These are phyloP conservation scores for Oxyura jamaicensis DNA, from an alignment of 2,113 vertebrate species.

Conservation along the genomic window DNA sequence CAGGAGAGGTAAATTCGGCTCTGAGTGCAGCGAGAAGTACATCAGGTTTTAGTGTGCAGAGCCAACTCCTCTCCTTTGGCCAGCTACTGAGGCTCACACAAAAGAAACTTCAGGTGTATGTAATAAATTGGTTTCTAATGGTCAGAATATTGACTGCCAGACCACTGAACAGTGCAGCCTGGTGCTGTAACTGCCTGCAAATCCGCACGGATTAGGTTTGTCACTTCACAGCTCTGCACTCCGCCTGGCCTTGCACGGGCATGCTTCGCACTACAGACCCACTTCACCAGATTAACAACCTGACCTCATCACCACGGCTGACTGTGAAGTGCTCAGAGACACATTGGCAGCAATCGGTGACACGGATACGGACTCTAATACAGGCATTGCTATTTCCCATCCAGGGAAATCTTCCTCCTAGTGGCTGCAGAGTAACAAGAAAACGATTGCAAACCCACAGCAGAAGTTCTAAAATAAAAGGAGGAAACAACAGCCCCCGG, in stretches of 20 bases:
- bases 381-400: neutral
- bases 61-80: neutral
- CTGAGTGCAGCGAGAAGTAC: neutral
- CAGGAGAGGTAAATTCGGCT: neutral
- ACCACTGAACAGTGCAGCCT: neutral
- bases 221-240: neutral
- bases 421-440: neutral
- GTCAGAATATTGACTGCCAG: neutral
- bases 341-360: neutral
- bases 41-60: neutral
- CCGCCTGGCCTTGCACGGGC: neutral
- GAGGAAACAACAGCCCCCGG: neutral
- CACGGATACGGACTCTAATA: neutral
- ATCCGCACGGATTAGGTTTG: constrained; percentile 7
- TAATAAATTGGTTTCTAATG: neutral
- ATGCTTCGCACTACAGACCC: constrained; percentile 1
- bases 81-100: neutral
- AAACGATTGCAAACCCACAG: neutral
- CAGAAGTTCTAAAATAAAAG: neutral
- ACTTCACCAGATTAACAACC: constrained; percentile 33
- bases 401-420: neutral
- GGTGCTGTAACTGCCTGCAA: neutral
- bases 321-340: neutral
- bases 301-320: neutral
- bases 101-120: neutral